Base-by-base conservation (phyloP, 2,888 invertebrate species). In the Eilema depressum region DNA sequence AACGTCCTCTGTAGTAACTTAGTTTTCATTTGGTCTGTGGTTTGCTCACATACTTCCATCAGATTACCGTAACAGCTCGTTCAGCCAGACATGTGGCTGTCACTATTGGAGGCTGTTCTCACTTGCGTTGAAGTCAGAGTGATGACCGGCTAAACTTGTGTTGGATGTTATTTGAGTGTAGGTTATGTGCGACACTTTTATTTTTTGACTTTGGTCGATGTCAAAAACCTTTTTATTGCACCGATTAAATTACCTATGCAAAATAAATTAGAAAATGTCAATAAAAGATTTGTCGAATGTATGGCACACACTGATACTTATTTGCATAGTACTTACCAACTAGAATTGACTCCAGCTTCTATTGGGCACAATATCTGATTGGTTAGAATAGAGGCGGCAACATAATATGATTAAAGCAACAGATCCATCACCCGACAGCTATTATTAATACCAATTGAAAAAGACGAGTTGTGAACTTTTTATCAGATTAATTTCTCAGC, bases 401-500 rank as follows among this genome's bases (percentile, higher is more conserved):
- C 25, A 28, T 28, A 60, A 60, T 26, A 28, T 60, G 60, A 60
- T 53, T 53, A 53, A 53, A 53, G 53, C 53, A 53, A 53, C 53
- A 53, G 53, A 53, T 53, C 53, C 53, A 53, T 53, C 53, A 53
- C 53, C n/a, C 53, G 53, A 53, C 53, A 53, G 53, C 53, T 53
- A 53, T 53, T 53, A 53, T n/a, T 47, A 53, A 53, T 53, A n/a
- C n/a, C 53, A 53, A 53, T 53, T 53, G 53, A 53, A 53, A 53
- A n/a, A n/a, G 53, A 53, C 20, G 53, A 53, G 53, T 53, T 53
- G 53, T 53, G 53, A 53, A n/a, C n/a, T 53, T 47, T 53, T 53
- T 53, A 53, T 53, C 53, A 53, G 53, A 53, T 53, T 53, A 53
- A 25, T 59, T 59, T 59, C 59, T 59, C 53, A 28, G 61, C 26